A percentile compares a stretch with the other conserved stretches of the same genome.
Conservation (phyloP, 1,140 invertebrate species). For the Drosophila albomicans region DNA sequence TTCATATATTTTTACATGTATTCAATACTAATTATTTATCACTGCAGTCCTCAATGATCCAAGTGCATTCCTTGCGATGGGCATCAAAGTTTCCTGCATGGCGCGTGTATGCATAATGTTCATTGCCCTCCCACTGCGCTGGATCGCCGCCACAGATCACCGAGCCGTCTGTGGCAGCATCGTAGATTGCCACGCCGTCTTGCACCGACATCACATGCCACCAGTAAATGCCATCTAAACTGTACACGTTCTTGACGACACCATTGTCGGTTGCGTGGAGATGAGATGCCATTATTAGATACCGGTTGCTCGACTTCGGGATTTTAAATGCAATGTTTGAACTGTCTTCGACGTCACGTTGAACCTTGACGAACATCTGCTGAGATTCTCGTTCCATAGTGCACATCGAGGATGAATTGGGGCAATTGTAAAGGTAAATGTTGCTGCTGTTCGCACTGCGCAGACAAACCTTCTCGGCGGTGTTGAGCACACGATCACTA, state of each 20-base stretch:
- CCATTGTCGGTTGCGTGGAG: background rate
- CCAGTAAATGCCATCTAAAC: constrained; percentile 40
- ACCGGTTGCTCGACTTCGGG: constrained; percentile 62
- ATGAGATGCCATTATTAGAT: constrained; percentile 53
- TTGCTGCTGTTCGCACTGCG: constrained; percentile 47
- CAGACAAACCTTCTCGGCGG: constrained; percentile 57
- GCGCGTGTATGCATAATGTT: constrained; percentile 68
- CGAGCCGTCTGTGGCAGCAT: constrained; percentile 33
- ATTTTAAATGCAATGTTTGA: constrained; percentile 54
- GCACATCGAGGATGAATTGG: constrained; percentile 62
- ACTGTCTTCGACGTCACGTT: constrained; percentile 26
- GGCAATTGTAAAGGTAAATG: constrained; percentile 68
- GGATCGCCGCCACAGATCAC: constrained; percentile 70
- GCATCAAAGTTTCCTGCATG: background rate
- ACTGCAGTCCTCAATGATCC: constrained; percentile 72
- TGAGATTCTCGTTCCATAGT: constrained; percentile 52
- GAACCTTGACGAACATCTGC: constrained; percentile 55
- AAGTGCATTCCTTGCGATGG: constrained; percentile 60
- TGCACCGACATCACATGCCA: constrained; percentile 48
- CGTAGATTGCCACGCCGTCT: constrained; percentile 50
- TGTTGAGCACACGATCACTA: constrained; percentile 16
- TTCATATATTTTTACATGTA: background rate
- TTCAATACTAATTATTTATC: constrained; percentile 17
- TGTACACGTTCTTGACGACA: constrained; percentile 64
- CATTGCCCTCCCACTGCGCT: constrained; percentile 45